A percentile compares a stretch with the other conserved stretches of the same genome.
These are phyloP conservation scores for Xerus inauris DNA, from an alignment of 2,113 vertebrate genomes.

Conservation along the genomic window DNA sequence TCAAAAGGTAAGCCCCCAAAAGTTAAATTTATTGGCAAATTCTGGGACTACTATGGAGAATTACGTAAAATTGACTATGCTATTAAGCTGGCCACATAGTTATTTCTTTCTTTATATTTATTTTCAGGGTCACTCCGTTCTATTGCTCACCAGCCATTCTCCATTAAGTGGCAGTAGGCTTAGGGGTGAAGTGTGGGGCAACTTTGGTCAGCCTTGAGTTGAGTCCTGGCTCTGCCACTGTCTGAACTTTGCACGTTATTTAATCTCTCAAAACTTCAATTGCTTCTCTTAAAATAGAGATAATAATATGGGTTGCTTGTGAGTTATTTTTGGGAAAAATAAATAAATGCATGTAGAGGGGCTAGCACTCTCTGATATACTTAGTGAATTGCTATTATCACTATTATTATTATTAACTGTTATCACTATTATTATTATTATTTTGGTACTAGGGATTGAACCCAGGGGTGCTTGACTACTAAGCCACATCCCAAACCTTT, in stretches of 20 bases:
- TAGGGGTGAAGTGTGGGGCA: too few species aligned
- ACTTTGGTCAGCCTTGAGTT: neutral
- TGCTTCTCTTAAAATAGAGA: neutral
- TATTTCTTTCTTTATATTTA: neutral
- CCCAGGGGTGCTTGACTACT: too few species aligned
- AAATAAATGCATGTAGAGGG: neutral
- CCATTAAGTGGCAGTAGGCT: neutral
- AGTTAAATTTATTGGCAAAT: neutral
- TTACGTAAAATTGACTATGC: neutral
- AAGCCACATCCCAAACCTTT: too few species aligned
- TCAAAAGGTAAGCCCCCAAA: conserved; percentile 6
- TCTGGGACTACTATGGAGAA: neutral
- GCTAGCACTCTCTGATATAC: neutral
- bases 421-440: neutral
- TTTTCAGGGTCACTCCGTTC: neutral
- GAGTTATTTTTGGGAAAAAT: neutral
- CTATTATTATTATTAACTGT: too few species aligned
- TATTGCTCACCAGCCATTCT: neutral
- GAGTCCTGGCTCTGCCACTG: neutral
- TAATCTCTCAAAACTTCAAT: neutral
- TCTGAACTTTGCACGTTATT: neutral
- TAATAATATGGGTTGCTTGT: neutral
- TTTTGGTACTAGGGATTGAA: too few species aligned
- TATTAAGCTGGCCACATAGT: neutral
- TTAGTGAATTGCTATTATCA: neutral